Base-by-base conservation (phyloP, 1,140 invertebrate genomes). In the Telenomus remus region DNA sequence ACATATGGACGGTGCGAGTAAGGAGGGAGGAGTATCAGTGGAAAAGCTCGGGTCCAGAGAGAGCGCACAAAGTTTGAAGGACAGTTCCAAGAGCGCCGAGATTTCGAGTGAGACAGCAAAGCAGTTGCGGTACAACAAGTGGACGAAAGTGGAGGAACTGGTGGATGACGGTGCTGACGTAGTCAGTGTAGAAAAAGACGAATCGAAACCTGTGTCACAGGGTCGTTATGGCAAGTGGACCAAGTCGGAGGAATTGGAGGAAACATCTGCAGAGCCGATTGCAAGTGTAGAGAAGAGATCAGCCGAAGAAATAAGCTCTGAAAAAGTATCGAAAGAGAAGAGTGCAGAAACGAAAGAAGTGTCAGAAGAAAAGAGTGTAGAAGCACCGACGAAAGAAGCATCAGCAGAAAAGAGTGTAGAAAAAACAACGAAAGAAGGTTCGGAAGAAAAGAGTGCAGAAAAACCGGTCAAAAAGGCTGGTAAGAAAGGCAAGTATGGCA, bases 211-310 rank as follows among this genome's bases (percentile, higher is more conserved):
- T 12, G 7, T 44, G 15, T 15, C 6, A 33, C 6, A 43, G 46
- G 53, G 69, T 49, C n/a, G 59, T 10, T 73, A 75, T 35, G 72
- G 72, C 11, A 68, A 68, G 9, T 75, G 75, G 71, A 66, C 47
- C 2, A 79, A 81, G 49, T 65, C 71, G 10, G 78, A 80, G 12
- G 82, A 59, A 6, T 54, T 66, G 1, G 39, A 55, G 35, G n/a
- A 14, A 11, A 49, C 46, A 19, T 11, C 11, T 1, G 42, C 27
- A 5, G 34, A 59, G 10, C 19, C 19, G 6, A 27, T 3, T 27
- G 27, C 6, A 27, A 27, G 1, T 27, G 19, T 27, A 27, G 19
- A 27, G 6, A 27, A 27, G 1, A 6, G 6, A 27, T 27, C 19
- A 27, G 6, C 6, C 19, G 19, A 27, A 27, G 19, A 27, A 27